Conservation (phyloP, 2,113 vertebrate species). For the Fulica atra region DNA sequence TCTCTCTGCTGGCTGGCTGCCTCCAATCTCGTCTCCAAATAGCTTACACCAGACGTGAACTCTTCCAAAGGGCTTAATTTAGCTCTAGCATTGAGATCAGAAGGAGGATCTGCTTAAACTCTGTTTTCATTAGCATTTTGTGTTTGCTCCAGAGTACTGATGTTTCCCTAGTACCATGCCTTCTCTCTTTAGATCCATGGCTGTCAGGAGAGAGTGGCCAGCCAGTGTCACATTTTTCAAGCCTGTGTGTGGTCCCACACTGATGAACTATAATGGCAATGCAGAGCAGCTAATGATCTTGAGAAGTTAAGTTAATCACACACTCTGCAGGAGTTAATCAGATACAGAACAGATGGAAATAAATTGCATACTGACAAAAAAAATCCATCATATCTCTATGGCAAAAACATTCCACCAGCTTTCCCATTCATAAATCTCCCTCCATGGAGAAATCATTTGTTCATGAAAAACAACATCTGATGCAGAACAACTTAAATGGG, state of each 20-base stretch:
- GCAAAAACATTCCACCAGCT: slow-evolving; percentile 7
- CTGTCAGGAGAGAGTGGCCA: neutral
- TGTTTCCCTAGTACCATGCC: neutral
- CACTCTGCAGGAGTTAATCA: slow-evolving; percentile 41
- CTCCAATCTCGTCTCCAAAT: neutral
- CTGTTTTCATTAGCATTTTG: neutral
- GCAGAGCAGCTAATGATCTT: slow-evolving; percentile 45
- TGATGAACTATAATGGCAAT: slow-evolving; percentile 34
- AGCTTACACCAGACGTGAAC: neutral
- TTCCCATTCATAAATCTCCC: slow-evolving; percentile 49
- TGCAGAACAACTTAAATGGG: neutral
- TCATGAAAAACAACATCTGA: slow-evolving; percentile 8
- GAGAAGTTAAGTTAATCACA: slow-evolving; percentile 31
- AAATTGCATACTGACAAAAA: neutral
- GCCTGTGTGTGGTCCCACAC: slow-evolving; percentile 18
- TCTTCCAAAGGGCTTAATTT: slow-evolving; percentile 16
- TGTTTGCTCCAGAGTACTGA: neutral
- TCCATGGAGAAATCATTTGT: slow-evolving; percentile 35
- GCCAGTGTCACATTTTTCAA: neutral
- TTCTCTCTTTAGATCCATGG: neutral
- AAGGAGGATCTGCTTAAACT: neutral
- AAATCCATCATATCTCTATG: neutral
- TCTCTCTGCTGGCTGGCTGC: neutral
- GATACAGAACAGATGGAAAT: slow-evolving; percentile 48
- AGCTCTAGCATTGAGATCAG: neutral